Percentiles rank a stretch among this genome's conserved stretches.
These are phyloP conservation scores for Meghimatium bilineatum DNA, from an alignment of 2,888 invertebrate genomes.

Conservation along the genomic window DNA sequence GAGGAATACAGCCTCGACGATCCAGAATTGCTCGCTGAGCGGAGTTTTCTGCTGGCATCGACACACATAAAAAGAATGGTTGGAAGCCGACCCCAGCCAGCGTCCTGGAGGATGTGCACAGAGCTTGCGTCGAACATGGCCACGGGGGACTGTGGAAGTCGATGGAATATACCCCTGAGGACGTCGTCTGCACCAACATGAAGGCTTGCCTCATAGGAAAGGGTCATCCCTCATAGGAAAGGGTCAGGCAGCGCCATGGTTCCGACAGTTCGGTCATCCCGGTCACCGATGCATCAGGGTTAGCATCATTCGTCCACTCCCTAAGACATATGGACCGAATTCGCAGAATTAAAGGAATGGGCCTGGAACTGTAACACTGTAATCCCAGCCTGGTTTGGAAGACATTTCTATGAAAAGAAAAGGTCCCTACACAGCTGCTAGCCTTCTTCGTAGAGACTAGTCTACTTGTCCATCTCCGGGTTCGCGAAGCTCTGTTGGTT, in stretches of 20 bases:
- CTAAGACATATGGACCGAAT: background rate
- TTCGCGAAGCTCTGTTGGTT: too few relatives aligned
- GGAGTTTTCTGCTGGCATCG: background rate
- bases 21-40: background rate
- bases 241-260: background rate
- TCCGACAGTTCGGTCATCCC: background rate
- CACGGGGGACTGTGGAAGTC: background rate
- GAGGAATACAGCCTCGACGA: too few relatives aligned
- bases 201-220: background rate
- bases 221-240: too few relatives aligned
- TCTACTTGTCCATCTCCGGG: too few relatives aligned
- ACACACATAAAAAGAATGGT: background rate
- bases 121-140: conserved; percentile 11
- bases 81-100: conserved; percentile 15
- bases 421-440: background rate
- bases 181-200: conserved; percentile 11
- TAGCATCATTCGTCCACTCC: background rate
- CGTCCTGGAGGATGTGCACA: background rate
- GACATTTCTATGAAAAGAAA: background rate
- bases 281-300: background rate
- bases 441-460: background rate
- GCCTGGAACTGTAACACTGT: background rate
- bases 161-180: background rate
- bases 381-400: conserved; percentile 9
- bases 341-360: background rate